These are phyloP conservation scores for Sphaerophoria taeniata DNA, from an alignment of 2,888 invertebrate genomes.

Conservation along the genomic window DNA sequence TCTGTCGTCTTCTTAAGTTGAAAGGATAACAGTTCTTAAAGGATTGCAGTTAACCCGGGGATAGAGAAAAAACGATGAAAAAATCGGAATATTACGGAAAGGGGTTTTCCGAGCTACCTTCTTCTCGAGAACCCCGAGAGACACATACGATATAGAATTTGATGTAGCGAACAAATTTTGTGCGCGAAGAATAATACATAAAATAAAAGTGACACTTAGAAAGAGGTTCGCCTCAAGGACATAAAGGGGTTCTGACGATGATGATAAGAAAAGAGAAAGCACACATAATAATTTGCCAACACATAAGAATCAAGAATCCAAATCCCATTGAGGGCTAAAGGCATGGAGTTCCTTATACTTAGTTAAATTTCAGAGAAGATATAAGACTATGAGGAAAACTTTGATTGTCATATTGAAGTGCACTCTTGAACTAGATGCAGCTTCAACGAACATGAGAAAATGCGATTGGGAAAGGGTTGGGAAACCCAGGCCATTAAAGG, in stretches of 20 bases:
- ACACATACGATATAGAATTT: slow-evolving; percentile 1
- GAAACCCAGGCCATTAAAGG: no score
- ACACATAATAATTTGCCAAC: slow-evolving; percentile 18
- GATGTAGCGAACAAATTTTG: slow-evolving; percentile 50
- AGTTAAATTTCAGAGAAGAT: slow-evolving; percentile 4
- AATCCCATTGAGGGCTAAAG: background rate
- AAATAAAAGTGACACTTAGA: slow-evolving; percentile 53
- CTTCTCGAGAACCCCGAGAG: background rate
- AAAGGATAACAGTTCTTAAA: slow-evolving; percentile 68
- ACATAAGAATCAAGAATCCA: background rate
- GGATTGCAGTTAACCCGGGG: slow-evolving; percentile 72
- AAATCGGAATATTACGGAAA: background rate
- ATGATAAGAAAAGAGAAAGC: slow-evolving; percentile 31
- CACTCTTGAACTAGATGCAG: slow-evolving; percentile 29
- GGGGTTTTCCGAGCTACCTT: background rate
- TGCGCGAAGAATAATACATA: slow-evolving; percentile 38
- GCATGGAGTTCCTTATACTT: background rate
- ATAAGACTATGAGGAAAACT: slow-evolving; percentile 1
- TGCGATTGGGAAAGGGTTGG: no score
- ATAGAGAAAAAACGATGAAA: slow-evolving; percentile 9
- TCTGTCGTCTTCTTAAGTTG: slow-evolving; percentile 56
- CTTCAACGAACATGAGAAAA: background rate
- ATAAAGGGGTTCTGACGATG: slow-evolving; percentile 17
- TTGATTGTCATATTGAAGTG: slow-evolving; percentile 38
- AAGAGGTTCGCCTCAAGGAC: slow-evolving; percentile 37